A percentile compares a stretch with the other conserved stretches of the same genome.
Conservation (phyloP, 2,888 invertebrate genomes). For the Cristatella mucedo region DNA sequence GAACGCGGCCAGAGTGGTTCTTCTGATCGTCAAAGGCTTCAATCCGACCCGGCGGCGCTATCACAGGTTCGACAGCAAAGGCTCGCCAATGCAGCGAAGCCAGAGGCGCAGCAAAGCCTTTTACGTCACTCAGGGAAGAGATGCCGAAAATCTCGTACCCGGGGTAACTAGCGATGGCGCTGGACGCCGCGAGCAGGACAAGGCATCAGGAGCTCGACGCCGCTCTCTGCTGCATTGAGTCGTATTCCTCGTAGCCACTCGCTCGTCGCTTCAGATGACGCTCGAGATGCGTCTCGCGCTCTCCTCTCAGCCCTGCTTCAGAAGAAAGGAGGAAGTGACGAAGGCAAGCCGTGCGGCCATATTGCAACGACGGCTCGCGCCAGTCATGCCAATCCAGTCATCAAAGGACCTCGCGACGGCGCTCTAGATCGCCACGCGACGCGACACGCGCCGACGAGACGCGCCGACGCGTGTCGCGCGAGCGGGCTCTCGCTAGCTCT, state of each 20-base stretch:
- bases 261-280: constrained; percentile 18
- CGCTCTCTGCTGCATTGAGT: background rate
- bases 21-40: constrained; percentile 16
- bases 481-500: too few species aligned
- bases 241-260: background rate
- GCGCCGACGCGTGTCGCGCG: too few species aligned
- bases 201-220: too few species aligned
- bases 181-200: too few species aligned
- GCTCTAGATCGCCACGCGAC: too few species aligned
- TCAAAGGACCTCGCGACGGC: too few species aligned
- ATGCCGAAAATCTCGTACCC: constrained; percentile 9
- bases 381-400: too few species aligned
- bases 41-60: constrained; percentile 11
- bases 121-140: constrained; percentile 10
- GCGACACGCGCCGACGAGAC: too few species aligned
- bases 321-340: constrained; percentile 19
- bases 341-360: constrained; percentile 14
- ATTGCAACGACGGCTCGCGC: background rate
- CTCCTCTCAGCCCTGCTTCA: constrained; percentile 17
- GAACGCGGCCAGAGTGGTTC: constrained; percentile 16
- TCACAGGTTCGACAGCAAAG: constrained; percentile 2
- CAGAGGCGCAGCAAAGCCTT: constrained; percentile 13
- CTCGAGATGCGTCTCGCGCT: constrained; percentile 20
- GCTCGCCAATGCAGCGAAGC: too few species aligned
- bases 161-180: constrained; percentile 12